Conservation (phyloP, 2,113 vertebrate genomes). For the Tringa solitaria region DNA sequence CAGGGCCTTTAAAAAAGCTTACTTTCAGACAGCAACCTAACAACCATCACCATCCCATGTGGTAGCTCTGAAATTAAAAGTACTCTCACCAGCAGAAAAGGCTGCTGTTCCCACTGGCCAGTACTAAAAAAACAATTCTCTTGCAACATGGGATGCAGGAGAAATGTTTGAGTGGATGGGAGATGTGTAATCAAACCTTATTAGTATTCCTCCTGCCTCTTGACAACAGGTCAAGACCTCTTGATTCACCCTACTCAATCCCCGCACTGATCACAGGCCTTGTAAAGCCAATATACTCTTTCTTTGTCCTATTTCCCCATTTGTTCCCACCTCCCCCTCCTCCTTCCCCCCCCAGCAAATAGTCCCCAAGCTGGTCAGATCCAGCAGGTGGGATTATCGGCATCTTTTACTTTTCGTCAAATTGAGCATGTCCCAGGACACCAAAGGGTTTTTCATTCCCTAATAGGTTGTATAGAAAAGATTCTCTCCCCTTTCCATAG, state of each 20-base stretch:
- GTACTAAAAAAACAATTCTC: not conserved
- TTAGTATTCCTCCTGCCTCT: not conserved
- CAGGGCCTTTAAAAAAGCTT: not conserved
- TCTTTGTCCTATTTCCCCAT: not conserved
- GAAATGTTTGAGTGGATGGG: not conserved
- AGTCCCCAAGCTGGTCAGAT: not conserved
- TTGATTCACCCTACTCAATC: not conserved
- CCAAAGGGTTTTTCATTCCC: not conserved
- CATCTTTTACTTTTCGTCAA: not conserved
- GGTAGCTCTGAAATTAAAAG: not conserved
- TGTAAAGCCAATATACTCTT: accelerated
- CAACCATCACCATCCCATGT: not conserved
- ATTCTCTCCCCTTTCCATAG: not conserved
- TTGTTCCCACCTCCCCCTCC: not conserved
- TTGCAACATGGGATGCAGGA: not conserved
- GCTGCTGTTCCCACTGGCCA: not conserved
- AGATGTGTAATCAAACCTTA: not conserved
- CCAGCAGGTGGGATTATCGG: not conserved
- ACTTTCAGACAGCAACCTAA: not conserved
- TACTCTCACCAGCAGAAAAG: not conserved
- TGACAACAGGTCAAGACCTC: not conserved
- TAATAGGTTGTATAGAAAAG: not conserved
- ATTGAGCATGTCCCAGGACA: not conserved
- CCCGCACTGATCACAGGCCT: not conserved
- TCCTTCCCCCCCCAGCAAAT: not conserved